A percentile compares a stretch with the other conserved stretches of the same genome.
phyloP scores from a whole-genome alignment of 2,888 invertebrate species.

The Hanleya hanleyi region DNA sequence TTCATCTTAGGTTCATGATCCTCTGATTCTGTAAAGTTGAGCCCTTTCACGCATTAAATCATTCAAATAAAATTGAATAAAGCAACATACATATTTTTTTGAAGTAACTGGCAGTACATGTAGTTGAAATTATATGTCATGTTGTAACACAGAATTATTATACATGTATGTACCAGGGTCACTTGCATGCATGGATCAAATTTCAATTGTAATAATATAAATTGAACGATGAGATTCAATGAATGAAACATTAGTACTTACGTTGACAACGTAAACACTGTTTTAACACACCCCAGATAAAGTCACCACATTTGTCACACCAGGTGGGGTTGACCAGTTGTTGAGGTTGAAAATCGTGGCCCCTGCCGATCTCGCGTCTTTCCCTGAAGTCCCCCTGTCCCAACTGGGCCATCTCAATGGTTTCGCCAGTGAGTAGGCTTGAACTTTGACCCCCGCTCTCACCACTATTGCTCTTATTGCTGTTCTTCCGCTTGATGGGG shows the following conservation, averaged over 20 bases:
- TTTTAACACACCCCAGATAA: constrained; percentile 75
- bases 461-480: not conserved
- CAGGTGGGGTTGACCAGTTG: constrained; percentile 73
- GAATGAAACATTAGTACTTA: constrained; percentile 59
- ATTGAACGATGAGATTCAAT: not conserved
- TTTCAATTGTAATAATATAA: no score
- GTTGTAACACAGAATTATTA: no score
- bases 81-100: no score
- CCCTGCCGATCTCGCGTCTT: constrained; percentile 34
- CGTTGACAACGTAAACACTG: constrained; percentile 74
- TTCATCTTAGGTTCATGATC: no score
- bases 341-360: constrained; percentile 58
- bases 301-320: constrained; percentile 76
- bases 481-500: not conserved
- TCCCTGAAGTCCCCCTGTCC: constrained; percentile 29
- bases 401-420: constrained; percentile 64
- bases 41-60: no score
- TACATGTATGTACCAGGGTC: no score
- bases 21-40: no score
- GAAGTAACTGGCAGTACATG: no score
- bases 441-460: not conserved
- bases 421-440: constrained; percentile 34
- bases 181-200: no score
- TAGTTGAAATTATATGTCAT: no score
- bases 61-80: no score